Evolutionary conservation across 1,140 invertebrate genomes (phyloP), one percentile per base, ranked within the genome.

Genomic region (Halesus radiatus): DNA sequence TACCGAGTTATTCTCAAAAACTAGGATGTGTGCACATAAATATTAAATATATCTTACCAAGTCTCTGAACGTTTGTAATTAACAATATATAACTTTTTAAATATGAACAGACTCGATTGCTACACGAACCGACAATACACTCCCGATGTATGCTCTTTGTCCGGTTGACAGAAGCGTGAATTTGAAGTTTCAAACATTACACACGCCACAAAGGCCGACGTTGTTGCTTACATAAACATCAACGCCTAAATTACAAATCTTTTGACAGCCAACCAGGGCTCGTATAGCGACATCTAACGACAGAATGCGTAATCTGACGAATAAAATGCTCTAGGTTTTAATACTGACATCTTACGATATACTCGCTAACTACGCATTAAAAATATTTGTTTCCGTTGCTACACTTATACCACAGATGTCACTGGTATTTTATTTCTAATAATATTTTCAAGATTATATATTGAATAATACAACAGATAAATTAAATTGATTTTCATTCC

Each of bases 131-230:
- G 13, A 75, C 54, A 76, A n/a, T 22, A 32, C 26, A 32, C 22
- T 58, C 54, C 8, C 66, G 22, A 70, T n/a, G 50, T 54, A 53
- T 26, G 50, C 23, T 74, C 70, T 74, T 77, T 64, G 29, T 32
- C 60, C 75, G 56, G 56, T 50, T 66, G 75, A 77, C 75, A 77
- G 75, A 76, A 56, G 75, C 75, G 56, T 77, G 75, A 64, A 77
- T 77, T 77, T 77, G 75, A 77, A 77, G 75, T 77, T 77, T 77
- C 75, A 77, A 77, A 64, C 60, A 50, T n/a, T 53, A 77, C 22
- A 77, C 75, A 77, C 60, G 75, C 29, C 56, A 64, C 56, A 23
- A 66, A 66, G 18, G 37, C 54, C 74, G 53, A 50, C 60, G 37
- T 50, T 52, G 75, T 77, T 62, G 60, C 75, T 77, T 77, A 77